Evolutionary conservation across 2,113 vertebrate genomes (phyloP).

Genomic region (Sinocyclocheilus grahami): DNA sequence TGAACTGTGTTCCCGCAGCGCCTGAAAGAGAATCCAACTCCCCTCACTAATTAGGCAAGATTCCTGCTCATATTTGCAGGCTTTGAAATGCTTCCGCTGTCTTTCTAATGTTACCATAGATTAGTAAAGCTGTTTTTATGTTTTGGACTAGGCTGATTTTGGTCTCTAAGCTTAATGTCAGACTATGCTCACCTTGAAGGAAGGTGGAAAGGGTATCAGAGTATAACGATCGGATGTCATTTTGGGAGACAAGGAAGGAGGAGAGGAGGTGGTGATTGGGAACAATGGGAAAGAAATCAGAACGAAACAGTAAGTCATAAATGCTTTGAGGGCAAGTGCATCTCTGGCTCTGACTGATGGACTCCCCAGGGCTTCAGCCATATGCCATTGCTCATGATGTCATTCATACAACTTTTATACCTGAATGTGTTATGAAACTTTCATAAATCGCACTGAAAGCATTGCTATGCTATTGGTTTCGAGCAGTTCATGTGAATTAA

Average conservation of each 20-base stretch:
- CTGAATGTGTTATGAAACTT: slow-evolving; percentile 11
- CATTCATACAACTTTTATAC: slow-evolving; percentile 22
- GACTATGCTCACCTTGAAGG: slow-evolving; percentile 41
- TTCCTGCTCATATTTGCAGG: slow-evolving; percentile 1
- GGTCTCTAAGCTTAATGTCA: slow-evolving; percentile 46
- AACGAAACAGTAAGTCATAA: neutral
- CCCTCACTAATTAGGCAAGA: slow-evolving; percentile 14
- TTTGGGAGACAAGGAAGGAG: neutral
- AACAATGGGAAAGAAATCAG: slow-evolving; percentile 10
- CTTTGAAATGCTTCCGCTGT: neutral
- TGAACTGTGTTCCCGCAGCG: neutral
- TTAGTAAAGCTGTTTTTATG: neutral
- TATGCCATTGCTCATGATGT: slow-evolving; percentile 7
- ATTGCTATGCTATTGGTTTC: neutral
- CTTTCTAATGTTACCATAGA: neutral
- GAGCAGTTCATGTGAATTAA: neutral
- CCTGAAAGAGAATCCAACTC: neutral
- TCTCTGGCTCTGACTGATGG: slow-evolving; percentile 11
- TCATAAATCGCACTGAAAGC: slow-evolving; percentile 13
- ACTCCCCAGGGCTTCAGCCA: neutral
- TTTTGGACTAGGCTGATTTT: slow-evolving; percentile 30
- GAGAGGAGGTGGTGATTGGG: neutral
- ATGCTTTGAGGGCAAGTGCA: neutral
- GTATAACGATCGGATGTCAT: neutral
- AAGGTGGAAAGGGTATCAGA: slow-evolving; percentile 53